Evolutionary conservation across 2,113 vertebrate species (phyloP).

Genomic region (human): DNA sequence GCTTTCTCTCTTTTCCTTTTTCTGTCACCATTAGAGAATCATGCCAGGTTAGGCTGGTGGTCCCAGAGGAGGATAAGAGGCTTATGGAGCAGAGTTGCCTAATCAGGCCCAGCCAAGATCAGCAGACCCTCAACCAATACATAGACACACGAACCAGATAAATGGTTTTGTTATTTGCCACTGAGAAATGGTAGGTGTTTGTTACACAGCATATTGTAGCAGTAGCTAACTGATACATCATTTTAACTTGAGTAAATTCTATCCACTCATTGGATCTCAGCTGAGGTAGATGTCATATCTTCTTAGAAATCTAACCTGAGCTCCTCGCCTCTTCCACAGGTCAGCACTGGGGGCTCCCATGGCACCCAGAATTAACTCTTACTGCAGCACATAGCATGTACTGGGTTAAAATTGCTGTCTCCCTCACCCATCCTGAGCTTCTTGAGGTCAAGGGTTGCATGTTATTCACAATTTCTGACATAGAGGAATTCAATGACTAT

Average conservation of each 20-base stretch:
- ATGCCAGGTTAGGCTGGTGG: not conserved
- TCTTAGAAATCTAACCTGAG: not conserved
- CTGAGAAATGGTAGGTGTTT: not conserved
- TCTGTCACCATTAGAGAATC: not conserved
- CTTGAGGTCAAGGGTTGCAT: not conserved
- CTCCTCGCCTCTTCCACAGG: not conserved
- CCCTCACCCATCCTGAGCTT: not conserved
- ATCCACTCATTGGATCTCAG: not conserved
- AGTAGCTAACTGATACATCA: not conserved
- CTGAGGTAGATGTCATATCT: not conserved
- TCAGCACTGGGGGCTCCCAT: not conserved
- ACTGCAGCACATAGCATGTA: not conserved
- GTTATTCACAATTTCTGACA: not conserved
- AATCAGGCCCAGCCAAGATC: not conserved
- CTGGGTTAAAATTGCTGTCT: not conserved
- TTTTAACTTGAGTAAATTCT: not conserved
- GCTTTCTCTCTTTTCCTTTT: not conserved
- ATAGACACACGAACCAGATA: not conserved
- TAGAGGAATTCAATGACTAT: not conserved
- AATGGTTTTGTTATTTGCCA: not conserved
- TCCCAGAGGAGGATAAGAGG: not conserved
- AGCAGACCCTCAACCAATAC: not conserved
- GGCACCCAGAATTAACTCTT: not conserved
- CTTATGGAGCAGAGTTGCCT: not conserved
- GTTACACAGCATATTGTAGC: not conserved